Base-by-base conservation (phyloP, 2,113 vertebrate genomes). In the Corythoichthys intestinalis region DNA sequence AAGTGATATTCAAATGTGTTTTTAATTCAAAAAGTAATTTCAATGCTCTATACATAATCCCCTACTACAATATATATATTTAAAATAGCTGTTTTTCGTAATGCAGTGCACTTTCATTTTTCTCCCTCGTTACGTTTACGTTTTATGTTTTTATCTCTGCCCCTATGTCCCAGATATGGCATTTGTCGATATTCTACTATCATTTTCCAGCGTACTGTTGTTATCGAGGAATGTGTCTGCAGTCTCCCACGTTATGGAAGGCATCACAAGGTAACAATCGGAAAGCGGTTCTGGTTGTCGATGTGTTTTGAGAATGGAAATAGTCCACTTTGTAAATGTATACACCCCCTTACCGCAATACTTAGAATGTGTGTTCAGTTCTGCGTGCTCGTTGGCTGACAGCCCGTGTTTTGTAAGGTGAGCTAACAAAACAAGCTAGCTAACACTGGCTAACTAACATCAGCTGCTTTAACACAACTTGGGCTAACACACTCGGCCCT, bases 191-290 rank as follows among this genome's bases (percentile, higher is more conserved):
- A 6, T 39, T 2, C 1, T 1, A 2, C 1, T 1, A 20, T 46
- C 48, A 2, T 60, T 39, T 28, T 38, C 2, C 37, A 17, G 10
- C 11, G 34, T 15, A 58, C 11, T 12, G 44, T 71, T 0, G 10
- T 28, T 53, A 6, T 46, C 2, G 34, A 41, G n/a, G 38, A 12
- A 58, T 28, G 5, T 13, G 41, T n/a, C 0, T 48, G 38, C 0
- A 14, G 54, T 72, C 6, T 76, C 75, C 69, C 62, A 78, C 2
- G 52, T 60, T 67, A 10, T 35, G 0, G 81, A 85, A 86, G 65
- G 80, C 82, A 81, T 35, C 86, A 74, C 12, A 70, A 85, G 83
- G 73, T 84, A 81, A 83, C 39, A 57, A 50, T 59, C 66, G 61
- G 78, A 72, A 67, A 70, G 60, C 58, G 11, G 37, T 71, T 76